These are phyloP conservation scores for Grammomys surdaster DNA, from an alignment of 2,113 vertebrate genomes.

Conservation along the genomic window DNA sequence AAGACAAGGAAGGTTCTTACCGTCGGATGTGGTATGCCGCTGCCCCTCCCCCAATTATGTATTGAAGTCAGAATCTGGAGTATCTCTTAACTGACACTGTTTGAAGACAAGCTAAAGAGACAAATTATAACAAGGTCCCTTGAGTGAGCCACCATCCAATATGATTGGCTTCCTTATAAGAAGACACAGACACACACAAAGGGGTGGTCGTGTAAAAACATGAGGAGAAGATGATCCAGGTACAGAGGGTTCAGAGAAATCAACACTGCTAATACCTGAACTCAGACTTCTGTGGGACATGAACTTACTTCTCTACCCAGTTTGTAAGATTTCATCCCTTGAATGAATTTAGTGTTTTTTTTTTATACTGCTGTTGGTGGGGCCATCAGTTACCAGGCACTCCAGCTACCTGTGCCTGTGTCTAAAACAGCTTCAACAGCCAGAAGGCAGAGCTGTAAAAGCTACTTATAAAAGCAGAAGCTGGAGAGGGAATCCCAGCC, in stretches of 20 bases:
- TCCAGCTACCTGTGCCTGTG: background rate
- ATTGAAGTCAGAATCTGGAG: background rate
- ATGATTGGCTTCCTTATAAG: background rate
- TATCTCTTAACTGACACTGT: background rate
- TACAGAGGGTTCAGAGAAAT: background rate
- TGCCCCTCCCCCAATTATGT: background rate
- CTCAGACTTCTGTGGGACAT: background rate
- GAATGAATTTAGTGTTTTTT: background rate
- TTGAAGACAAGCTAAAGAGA: background rate
- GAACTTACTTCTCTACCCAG: background rate
- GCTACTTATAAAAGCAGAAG: background rate
- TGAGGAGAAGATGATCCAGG: background rate
- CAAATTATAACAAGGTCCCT: background rate
- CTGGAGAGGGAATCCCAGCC: background rate
- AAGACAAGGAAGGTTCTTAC: background rate
- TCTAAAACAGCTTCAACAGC: background rate
- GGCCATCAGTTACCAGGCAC: background rate
- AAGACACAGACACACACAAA: background rate
- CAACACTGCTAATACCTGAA: background rate
- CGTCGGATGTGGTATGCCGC: background rate
- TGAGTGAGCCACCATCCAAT: background rate
- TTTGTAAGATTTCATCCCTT: background rate
- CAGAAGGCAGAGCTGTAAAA: background rate
- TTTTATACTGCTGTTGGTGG: background rate
- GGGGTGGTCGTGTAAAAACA: background rate